Evolutionary conservation across 1,140 invertebrate genomes (phyloP).

Genomic region (Bursaphelenchus mucronatus): DNA sequence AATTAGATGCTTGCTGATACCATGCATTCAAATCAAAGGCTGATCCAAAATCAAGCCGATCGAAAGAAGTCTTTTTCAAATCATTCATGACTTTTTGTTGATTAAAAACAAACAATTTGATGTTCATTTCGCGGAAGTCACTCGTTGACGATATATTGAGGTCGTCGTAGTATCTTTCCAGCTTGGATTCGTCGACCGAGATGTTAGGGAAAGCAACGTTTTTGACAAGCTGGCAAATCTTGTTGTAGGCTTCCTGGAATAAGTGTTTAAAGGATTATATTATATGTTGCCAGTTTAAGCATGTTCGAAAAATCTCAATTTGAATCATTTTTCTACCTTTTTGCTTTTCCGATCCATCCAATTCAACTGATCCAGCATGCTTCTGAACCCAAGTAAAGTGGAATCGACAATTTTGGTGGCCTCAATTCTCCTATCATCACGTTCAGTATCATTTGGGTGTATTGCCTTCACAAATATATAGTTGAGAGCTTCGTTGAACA

Average conservation of each 20-base stretch:
- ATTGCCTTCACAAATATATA: too few relatives aligned
- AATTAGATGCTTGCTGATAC: slow-evolving; percentile 31
- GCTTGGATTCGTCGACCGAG: slow-evolving; percentile 42
- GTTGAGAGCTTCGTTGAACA: too few relatives aligned
- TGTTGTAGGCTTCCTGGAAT: slow-evolving; percentile 37
- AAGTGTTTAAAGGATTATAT: too few relatives aligned
- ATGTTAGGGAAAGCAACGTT: slow-evolving; percentile 57
- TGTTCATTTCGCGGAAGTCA: too few relatives aligned
- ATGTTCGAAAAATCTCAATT: too few relatives aligned
- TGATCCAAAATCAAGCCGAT: too few relatives aligned
- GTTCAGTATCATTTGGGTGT: too few relatives aligned
- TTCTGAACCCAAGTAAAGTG: too few relatives aligned
- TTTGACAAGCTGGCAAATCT: slow-evolving; percentile 48
- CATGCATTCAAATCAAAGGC: slow-evolving; percentile 19
- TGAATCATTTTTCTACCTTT: not conserved
- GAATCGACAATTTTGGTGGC: too few relatives aligned
- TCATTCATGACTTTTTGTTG: slow-evolving; percentile 2
- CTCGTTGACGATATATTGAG: not conserved
- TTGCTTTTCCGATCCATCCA: slow-evolving; percentile 49
- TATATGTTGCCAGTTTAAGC: too few relatives aligned
- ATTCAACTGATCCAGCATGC: slow-evolving; percentile 37
- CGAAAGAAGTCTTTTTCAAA: not conserved
- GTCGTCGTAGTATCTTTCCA: slow-evolving; percentile 37
- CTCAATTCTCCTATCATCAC: too few relatives aligned
- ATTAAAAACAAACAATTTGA: too few relatives aligned